Evolutionary conservation across 2,113 vertebrate genomes (phyloP), one percentile per base, ranked within the genome.

Genomic region (Entomyzon cyanotis): DNA sequence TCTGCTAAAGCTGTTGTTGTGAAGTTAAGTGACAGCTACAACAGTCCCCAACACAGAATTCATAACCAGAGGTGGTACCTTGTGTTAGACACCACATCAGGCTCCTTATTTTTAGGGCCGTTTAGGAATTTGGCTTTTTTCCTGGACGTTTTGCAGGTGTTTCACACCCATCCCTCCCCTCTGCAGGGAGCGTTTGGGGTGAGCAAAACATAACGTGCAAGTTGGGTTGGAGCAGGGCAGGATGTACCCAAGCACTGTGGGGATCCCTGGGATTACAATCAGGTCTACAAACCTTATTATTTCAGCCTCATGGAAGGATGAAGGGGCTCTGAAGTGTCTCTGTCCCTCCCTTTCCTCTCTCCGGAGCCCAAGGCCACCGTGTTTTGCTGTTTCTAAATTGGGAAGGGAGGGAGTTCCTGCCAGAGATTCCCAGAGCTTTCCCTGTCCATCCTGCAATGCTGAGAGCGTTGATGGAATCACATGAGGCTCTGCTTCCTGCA

Each of bases 301-400:
- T 47, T 18, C 21, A 13, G 0, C 19, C 64, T 37, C 5, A 1
- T 31, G 84, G 71, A 25, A 67, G 92, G 76, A 23, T 55, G 76
- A 35, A 14, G 53, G 73, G 53, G 63, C 73, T 77, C 73, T 77
- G 73, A 8, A 25, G 41, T 22, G 70, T 50, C 62, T 20, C 60
- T 55, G 89, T 58, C 84, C 93, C 78, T 85, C 70, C 83, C 70
- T 90, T 92, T 90, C 70, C 87, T 87, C 84, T 53, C 63, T 56
- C 41, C 5, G 20, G 65, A 7, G 35, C 47, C 92, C 95, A 93
- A 87, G 95, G 92, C 77, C 64, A 0, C 55, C 0, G 28, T 53
- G 64, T 74, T 87, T 53, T 78, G 74, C 74, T 50, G 90, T 74
- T 70, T 58, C 93, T 84, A 31, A 82, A n/a, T 6, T 27, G 69